Conservation (phyloP, 2,113 vertebrate species). For the Chaetorhynchus papuensis region DNA sequence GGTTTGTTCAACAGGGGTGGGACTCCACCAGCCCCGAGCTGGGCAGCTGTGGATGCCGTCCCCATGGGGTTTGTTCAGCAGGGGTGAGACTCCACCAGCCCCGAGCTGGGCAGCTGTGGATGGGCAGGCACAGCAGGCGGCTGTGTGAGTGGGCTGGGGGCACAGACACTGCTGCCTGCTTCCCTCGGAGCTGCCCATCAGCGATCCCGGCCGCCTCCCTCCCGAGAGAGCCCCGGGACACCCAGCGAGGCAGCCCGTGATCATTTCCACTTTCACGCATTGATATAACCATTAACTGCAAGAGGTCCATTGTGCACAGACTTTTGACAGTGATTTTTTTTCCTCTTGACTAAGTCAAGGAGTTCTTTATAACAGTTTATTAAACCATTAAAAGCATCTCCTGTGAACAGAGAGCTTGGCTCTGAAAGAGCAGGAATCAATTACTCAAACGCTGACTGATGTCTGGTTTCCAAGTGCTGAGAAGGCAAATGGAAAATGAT, state of each 20-base stretch:
- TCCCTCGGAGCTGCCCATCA: neutral
- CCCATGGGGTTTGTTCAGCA: neutral
- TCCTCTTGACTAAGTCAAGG: slow-evolving; percentile 62
- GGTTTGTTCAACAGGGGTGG: neutral
- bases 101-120: neutral
- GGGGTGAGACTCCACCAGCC: neutral
- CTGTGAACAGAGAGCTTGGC: slow-evolving; percentile 60
- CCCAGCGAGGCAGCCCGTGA: neutral
- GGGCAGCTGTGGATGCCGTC: neutral
- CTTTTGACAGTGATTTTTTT: slow-evolving; percentile 54
- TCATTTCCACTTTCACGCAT: slow-evolving; percentile 15
- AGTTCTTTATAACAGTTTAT: slow-evolving; percentile 69
- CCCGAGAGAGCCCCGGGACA: neutral
- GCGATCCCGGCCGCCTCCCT: neutral
- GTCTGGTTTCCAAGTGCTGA: slow-evolving; percentile 38
- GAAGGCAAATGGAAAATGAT: slow-evolving; percentile 30
- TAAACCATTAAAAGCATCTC: slow-evolving; percentile 73
- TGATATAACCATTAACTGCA: slow-evolving; percentile 11
- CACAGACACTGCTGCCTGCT: neutral
- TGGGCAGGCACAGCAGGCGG: neutral
- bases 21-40: neutral
- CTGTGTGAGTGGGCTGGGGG: neutral
- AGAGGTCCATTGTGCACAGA: slow-evolving; percentile 3
- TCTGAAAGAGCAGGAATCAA: slow-evolving; percentile 57
- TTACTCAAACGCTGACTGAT: slow-evolving; percentile 50